Evolutionary conservation across 2,888 invertebrate genomes (phyloP).

Genomic region (Drosophila barbarae): DNA sequence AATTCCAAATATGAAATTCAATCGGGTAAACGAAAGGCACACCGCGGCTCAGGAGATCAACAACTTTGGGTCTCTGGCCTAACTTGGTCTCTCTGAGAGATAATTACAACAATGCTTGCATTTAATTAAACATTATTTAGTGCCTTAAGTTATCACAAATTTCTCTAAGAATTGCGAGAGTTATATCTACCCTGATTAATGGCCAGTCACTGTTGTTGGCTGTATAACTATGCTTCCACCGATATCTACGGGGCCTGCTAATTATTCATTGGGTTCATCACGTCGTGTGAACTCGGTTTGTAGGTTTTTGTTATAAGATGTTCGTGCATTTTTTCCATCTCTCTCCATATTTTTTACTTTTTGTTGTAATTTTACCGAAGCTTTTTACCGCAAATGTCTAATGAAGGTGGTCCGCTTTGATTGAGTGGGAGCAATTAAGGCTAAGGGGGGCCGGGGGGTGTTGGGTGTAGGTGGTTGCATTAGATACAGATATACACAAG

Average conservation of each 20-base stretch:
- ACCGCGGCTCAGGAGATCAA: conserved; percentile 32
- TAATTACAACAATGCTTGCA: neutral
- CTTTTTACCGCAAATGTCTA: conserved; percentile 74
- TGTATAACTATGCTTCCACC: conserved; percentile 15
- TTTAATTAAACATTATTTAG: neutral
- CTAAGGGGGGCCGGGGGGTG: neutral
- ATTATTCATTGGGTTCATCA: conserved; percentile 60
- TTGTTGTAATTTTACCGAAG: conserved; percentile 30
- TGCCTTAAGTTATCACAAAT: neutral
- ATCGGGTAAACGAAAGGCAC: conserved; percentile 54
- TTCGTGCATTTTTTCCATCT: conserved; percentile 10
- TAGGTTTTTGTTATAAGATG: conserved; percentile 67
- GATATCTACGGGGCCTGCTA: conserved; percentile 45
- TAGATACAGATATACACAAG: conserved; percentile 27
- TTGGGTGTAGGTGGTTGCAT: neutral
- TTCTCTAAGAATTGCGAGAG: too few species aligned
- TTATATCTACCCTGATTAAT: conserved; percentile 19
- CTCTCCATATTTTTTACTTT: neutral
- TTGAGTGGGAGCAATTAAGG: conserved; percentile 71
- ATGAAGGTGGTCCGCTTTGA: conserved; percentile 75
- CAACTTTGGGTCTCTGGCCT: neutral
- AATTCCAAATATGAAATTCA: conserved; percentile 64
- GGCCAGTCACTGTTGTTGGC: conserved; percentile 34
- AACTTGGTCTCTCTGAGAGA: neutral
- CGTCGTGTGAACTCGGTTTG: conserved; percentile 74